Evolutionary conservation across 2,113 vertebrate species (phyloP).

Genomic region (Pleuronectes platessa): DNA sequence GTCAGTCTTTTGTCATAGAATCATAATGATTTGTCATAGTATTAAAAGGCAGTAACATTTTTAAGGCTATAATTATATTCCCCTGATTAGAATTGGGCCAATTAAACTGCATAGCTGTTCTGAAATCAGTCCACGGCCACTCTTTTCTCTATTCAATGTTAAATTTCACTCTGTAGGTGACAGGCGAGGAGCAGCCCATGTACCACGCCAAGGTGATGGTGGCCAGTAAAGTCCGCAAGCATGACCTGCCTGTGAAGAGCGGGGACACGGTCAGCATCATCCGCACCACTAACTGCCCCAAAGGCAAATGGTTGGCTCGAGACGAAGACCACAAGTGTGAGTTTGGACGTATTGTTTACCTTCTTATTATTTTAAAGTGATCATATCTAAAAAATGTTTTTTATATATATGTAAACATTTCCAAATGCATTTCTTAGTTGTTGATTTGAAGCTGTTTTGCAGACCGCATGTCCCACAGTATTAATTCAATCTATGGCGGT

Average conservation of each 20-base stretch:
- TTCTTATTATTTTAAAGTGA: neutral
- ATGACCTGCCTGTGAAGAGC: slow-evolving; percentile 68
- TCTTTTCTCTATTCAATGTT: neutral
- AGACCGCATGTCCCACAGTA: neutral
- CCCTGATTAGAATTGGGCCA: neutral
- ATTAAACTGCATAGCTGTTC: neutral
- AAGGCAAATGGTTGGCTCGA: slow-evolving; percentile 79
- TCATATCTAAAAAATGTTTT: neutral
- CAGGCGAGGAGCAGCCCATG: slow-evolving; percentile 69
- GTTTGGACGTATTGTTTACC: slow-evolving; percentile 43
- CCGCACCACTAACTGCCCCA: slow-evolving; percentile 74
- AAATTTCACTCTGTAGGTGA: slow-evolving; percentile 75
- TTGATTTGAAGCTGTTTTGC: neutral
- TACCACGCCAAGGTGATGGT: slow-evolving; percentile 71
- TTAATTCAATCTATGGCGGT: too few species aligned
- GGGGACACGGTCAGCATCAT: slow-evolving; percentile 77
- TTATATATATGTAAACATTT: neutral
- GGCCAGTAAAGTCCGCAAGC: slow-evolving; percentile 73
- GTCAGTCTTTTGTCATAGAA: neutral
- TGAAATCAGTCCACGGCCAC: neutral
- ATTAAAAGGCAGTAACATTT: neutral
- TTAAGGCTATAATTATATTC: neutral
- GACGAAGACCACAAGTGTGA: slow-evolving; percentile 81
- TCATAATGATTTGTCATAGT: neutral
- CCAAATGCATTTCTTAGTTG: neutral